Percentiles rank a stretch among this genome's conserved stretches.
phyloP scores from a whole-genome alignment of 2,888 invertebrate species.

The Syritta pipiens region DNA sequence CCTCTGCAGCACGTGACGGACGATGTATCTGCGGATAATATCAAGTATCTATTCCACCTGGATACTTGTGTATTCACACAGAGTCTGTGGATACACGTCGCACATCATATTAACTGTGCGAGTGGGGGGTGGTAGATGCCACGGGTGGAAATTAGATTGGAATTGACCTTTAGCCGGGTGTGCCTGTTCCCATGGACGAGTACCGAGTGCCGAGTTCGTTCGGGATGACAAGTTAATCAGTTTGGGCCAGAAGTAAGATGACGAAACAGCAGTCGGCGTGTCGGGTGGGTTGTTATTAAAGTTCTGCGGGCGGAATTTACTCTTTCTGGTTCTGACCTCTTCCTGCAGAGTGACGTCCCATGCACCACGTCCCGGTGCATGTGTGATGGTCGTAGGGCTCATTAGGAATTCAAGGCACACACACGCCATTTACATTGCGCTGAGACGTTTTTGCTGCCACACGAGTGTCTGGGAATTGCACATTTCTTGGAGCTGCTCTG shows the following conservation, averaged over 20 bases:
- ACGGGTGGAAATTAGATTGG: slow-evolving; percentile 37
- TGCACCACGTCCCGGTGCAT: too few relatives aligned
- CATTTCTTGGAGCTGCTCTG: slow-evolving; percentile 27
- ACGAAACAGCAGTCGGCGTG: slow-evolving; percentile 9
- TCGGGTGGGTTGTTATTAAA: slow-evolving; percentile 24
- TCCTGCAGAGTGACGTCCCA: neutral
- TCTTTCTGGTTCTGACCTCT: slow-evolving; percentile 47
- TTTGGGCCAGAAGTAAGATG: slow-evolving; percentile 13
- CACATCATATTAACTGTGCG: slow-evolving; percentile 60
- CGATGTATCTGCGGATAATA: slow-evolving; percentile 62
- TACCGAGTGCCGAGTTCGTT: slow-evolving; percentile 39
- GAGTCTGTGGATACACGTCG: slow-evolving; percentile 60
- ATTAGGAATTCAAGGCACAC: slow-evolving; percentile 64
- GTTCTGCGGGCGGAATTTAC: slow-evolving; percentile 20
- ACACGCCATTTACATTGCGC: slow-evolving; percentile 52
- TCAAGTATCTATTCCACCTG: slow-evolving; percentile 68
- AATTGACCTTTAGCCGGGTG: slow-evolving; percentile 60
- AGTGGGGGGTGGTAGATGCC: slow-evolving; percentile 7
- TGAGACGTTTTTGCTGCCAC: slow-evolving; percentile 46
- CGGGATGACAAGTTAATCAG: slow-evolving; percentile 64
- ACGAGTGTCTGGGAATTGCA: slow-evolving; percentile 40
- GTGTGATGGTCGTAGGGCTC: slow-evolving; percentile 34
- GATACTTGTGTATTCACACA: slow-evolving; percentile 63
- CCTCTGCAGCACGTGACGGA: slow-evolving; percentile 58
- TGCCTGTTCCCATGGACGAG: slow-evolving; percentile 45